Evolutionary conservation across 2,113 vertebrate species (phyloP).

Genomic region (Xerus inauris): DNA sequence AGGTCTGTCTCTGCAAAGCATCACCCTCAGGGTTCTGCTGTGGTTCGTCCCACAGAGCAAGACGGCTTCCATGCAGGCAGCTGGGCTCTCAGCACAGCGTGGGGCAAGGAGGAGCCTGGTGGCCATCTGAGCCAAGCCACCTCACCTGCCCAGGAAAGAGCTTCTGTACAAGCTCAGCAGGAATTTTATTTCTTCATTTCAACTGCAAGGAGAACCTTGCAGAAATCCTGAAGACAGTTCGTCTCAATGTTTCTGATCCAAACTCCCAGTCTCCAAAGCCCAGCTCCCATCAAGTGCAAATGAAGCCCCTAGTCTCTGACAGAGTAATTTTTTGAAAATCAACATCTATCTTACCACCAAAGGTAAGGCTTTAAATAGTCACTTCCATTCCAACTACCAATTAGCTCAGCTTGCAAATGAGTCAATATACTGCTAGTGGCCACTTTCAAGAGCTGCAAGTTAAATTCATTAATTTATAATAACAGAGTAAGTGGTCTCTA

Average conservation of each 20-base stretch:
- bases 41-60: neutral
- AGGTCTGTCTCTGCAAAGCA: neutral
- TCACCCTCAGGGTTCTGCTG: slow-evolving; percentile 25
- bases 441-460: no score
- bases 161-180: accelerated
- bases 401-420: neutral
- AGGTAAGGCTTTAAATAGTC: accelerated
- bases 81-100: neutral
- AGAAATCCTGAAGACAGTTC: neutral
- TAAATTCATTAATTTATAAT: no score
- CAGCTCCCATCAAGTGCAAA: accelerated
- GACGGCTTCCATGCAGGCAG: neutral
- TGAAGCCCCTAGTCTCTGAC: accelerated
- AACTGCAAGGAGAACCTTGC: neutral
- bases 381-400: neutral
- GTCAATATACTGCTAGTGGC: neutral
- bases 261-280: neutral
- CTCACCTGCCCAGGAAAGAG: neutral
- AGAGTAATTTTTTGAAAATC: accelerated
- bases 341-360: accelerated
- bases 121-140: neutral
- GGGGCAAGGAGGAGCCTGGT: neutral
- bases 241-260: neutral
- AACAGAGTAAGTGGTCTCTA: neutral
- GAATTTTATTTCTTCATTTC: neutral